These are phyloP conservation scores for Ciconia maguari DNA, from an alignment of 2,113 vertebrate species.

Conservation along the genomic window DNA sequence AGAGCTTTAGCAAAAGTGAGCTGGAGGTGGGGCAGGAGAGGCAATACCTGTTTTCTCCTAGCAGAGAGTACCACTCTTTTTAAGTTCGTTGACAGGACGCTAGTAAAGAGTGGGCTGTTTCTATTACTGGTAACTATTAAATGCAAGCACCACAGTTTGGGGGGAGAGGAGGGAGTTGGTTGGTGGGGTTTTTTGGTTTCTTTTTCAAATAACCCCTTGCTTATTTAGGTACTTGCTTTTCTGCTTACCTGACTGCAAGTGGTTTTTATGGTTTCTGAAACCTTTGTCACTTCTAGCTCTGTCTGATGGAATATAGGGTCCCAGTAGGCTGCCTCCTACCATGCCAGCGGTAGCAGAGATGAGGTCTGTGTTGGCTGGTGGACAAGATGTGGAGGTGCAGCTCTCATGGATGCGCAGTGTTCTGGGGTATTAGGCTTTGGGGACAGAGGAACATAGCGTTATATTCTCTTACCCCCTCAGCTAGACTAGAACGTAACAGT, in stretches of 20 bases:
- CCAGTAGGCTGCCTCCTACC: neutral
- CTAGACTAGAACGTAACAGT: fast-evolving
- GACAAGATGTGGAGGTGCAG: neutral
- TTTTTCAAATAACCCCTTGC: neutral
- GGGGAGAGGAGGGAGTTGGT: neutral
- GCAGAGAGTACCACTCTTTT: neutral
- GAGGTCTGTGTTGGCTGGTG: neutral
- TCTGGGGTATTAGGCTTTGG: neutral
- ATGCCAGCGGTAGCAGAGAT: neutral
- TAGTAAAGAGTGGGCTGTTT: neutral
- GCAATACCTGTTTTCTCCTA: neutral
- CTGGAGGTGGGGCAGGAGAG: neutral
- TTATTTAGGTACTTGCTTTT: neutral
- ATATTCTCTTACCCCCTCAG: fast-evolving
- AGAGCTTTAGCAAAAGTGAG: neutral
- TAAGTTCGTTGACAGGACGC: neutral
- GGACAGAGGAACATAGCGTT: neutral
- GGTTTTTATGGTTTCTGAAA: neutral
- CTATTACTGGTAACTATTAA: neutral
- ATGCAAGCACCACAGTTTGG: neutral
- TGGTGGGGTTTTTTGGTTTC: fast-evolving
- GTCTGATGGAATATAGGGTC: neutral
- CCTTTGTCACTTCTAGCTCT: neutral
- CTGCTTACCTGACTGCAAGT: neutral
- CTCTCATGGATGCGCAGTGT: fast-evolving